Conservation (phyloP, 64 coral and sea anemone species). For the Actinia tenebrosa region DNA sequence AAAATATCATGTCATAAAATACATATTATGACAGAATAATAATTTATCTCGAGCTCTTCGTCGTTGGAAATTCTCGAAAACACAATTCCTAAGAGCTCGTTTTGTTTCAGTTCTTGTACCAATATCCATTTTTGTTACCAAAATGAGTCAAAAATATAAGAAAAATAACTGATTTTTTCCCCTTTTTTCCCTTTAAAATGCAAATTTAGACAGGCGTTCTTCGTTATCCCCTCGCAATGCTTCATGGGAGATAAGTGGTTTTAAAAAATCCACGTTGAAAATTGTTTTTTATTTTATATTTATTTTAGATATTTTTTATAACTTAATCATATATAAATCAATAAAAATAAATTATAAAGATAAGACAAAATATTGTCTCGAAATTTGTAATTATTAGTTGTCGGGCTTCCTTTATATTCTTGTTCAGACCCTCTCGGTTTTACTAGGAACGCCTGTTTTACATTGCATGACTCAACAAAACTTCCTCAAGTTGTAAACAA, state of each 20-base stretch:
- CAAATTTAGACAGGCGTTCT: neutral
- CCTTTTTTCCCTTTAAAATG: neutral
- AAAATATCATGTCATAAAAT: no score
- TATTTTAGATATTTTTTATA: neutral
- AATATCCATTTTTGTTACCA: neutral
- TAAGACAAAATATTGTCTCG: neutral
- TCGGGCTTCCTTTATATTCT: neutral
- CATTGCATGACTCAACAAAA: constrained; percentile 20
- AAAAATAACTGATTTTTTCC: neutral
- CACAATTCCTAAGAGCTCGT: neutral
- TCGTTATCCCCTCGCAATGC: neutral
- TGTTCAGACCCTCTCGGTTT: neutral
- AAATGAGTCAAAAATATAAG: neutral
- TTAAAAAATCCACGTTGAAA: neutral
- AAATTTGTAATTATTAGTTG: neutral
- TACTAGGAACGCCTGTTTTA: constrained; percentile 4
- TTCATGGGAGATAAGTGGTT: neutral
- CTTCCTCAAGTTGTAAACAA: neutral
- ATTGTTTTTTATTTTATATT: neutral
- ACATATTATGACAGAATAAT: neutral
- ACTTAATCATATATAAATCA: neutral
- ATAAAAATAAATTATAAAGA: neutral
- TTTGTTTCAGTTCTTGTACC: neutral
- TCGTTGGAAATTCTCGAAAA: neutral
- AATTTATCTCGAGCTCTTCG: neutral